These are phyloP conservation scores for Hylyphantes graminicola DNA, from an alignment of 1,140 invertebrate species.

Conservation along the genomic window DNA sequence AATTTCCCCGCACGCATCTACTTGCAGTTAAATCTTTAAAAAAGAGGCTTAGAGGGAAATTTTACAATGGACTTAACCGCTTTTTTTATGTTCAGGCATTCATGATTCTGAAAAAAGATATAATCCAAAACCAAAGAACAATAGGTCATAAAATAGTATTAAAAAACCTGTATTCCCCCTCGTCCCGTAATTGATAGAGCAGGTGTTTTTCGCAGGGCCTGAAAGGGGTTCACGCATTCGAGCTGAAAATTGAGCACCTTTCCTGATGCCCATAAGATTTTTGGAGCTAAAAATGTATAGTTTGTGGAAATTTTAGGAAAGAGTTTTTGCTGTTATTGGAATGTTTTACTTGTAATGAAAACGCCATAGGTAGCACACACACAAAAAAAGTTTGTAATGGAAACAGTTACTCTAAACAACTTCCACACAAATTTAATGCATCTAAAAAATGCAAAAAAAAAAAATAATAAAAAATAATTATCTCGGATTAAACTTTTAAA, in stretches of 20 bases:
- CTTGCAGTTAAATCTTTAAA: too few species aligned
- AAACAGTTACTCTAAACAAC: too few species aligned
- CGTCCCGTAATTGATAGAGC: conserved; percentile 27
- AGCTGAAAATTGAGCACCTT: conserved; percentile 1
- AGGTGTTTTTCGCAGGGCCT: conserved; percentile 12
- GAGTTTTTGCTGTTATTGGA: background rate
- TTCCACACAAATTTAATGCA: too few species aligned
- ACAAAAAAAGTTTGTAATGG: background rate
- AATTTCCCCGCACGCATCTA: too few species aligned
- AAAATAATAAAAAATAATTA: too few species aligned
- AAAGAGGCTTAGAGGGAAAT: too few species aligned
- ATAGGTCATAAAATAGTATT: conserved; percentile 13
- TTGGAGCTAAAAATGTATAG: too few species aligned
- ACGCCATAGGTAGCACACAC: background rate
- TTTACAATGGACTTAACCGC: too few species aligned
- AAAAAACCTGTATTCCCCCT: conserved; percentile 6
- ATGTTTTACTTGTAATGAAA: background rate
- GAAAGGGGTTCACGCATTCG: conserved; percentile 11
- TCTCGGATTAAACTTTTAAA: too few species aligned
- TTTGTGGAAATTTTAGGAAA: background rate
- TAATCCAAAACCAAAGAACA: conserved; percentile 20
- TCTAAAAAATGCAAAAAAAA: too few species aligned
- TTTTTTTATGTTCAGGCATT: too few species aligned
- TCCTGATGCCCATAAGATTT: background rate
- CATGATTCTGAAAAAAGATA: background rate